Evolutionary conservation across 2,113 vertebrate species (phyloP).

Genomic region (Spea multiplicata): DNA sequence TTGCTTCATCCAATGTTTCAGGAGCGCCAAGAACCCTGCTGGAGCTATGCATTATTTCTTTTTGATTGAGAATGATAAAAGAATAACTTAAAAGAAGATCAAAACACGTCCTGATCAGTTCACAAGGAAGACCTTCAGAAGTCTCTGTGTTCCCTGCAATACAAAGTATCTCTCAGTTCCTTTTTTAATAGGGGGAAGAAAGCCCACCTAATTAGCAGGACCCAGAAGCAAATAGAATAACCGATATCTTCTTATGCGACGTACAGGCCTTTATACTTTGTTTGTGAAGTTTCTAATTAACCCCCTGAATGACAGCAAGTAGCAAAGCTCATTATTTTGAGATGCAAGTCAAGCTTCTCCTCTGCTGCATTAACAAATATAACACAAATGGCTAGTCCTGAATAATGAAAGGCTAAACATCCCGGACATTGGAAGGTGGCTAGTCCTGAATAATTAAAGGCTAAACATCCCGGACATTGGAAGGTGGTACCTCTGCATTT

Average conservation of each 20-base stretch:
- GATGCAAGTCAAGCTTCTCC: neutral
- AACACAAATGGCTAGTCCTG: too few species aligned
- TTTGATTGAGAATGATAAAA: slow-evolving; percentile 37
- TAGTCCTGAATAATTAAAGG: too few species aligned
- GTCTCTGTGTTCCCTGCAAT: slow-evolving; percentile 35
- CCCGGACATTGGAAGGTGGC: too few species aligned
- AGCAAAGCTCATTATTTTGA: neutral
- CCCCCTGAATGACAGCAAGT: neutral
- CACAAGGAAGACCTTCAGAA: slow-evolving; percentile 29
- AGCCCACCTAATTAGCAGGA: slow-evolving; percentile 38
- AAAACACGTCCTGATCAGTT: slow-evolving; percentile 41
- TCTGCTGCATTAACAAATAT: too few species aligned
- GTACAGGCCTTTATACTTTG: slow-evolving; percentile 24
- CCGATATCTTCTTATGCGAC: neutral
- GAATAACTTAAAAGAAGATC: slow-evolving; percentile 44
- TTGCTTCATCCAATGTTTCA: slow-evolving; percentile 25
- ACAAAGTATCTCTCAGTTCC: slow-evolving; percentile 36
- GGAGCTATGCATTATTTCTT: slow-evolving; percentile 43
- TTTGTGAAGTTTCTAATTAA: slow-evolving; percentile 19
- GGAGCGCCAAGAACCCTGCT: slow-evolving; percentile 30
- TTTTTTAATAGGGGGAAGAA: slow-evolving; percentile 28
- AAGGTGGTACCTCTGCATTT: too few species aligned
- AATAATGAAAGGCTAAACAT: too few species aligned
- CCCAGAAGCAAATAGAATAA: slow-evolving; percentile 19
- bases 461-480: too few species aligned